Conservation (phyloP, 1,140 invertebrate species). For the Rhysida immarginata region DNA sequence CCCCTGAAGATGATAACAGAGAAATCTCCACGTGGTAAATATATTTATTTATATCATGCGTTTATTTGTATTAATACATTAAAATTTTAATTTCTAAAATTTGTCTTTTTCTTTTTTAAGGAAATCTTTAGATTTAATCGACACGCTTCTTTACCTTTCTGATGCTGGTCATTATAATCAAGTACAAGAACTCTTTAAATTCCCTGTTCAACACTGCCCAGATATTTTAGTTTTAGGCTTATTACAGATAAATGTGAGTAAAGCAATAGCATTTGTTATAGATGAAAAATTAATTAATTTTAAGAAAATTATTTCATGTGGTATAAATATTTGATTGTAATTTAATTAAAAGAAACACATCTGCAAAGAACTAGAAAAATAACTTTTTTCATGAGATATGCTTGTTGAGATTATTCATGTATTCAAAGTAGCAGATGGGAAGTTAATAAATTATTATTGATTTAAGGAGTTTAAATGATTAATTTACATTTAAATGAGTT, state of each 20-base stretch:
- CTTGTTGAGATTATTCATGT: too few relatives aligned
- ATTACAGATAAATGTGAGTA: slow-evolving; percentile 51
- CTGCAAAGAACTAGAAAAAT: too few relatives aligned
- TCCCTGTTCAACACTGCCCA: slow-evolving; percentile 80
- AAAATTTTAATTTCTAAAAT: background rate
- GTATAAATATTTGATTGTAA: slow-evolving; percentile 8
- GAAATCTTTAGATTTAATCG: slow-evolving; percentile 76
- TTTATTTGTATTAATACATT: slow-evolving; percentile 12
- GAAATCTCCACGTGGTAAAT: slow-evolving; percentile 68
- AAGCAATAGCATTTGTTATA: too few relatives aligned
- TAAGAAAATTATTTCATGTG: background rate
- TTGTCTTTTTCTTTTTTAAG: slow-evolving; percentile 20
- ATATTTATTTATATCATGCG: too few relatives aligned
- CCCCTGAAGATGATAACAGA: slow-evolving; percentile 80
- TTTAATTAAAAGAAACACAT: too few relatives aligned
- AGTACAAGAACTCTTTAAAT: slow-evolving; percentile 81
- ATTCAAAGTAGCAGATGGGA: too few relatives aligned
- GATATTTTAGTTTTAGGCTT: slow-evolving; percentile 78
- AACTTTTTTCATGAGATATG: too few relatives aligned
- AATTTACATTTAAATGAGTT: too few relatives aligned
- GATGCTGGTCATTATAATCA: slow-evolving; percentile 64
- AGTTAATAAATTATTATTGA: too few relatives aligned
- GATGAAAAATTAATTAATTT: slow-evolving; percentile 8
- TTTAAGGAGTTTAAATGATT: too few relatives aligned
- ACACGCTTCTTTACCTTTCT: slow-evolving; percentile 67